Evolutionary conservation across 2,113 vertebrate species (phyloP).

Genomic region (Anarrhichthys ocellatus): DNA sequence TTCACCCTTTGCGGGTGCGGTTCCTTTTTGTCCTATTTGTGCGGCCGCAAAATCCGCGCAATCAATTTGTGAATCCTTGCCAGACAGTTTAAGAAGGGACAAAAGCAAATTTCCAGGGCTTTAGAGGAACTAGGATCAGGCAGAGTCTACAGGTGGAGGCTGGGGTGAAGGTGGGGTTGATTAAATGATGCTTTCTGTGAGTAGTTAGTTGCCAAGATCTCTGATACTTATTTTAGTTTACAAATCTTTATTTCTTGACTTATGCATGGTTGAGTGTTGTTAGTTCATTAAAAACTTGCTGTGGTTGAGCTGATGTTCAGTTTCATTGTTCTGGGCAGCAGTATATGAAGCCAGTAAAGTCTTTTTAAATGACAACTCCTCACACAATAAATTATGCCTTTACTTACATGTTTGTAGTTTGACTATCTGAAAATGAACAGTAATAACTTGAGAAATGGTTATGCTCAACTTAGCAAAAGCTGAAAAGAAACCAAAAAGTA

Average conservation of each 20-base stretch:
- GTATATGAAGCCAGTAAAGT: not conserved
- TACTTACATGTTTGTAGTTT: not conserved
- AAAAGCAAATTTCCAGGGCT: not conserved
- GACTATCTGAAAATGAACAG: not conserved
- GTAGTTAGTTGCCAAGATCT: not conserved
- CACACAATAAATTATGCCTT: not conserved
- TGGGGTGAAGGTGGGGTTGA: not conserved
- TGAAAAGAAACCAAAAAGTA: not conserved
- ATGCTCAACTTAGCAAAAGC: not conserved
- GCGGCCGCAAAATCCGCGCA: no score
- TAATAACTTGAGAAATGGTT: not conserved
- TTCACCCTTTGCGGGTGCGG: no score
- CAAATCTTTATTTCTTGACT: not conserved
- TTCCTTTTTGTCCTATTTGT: no score
- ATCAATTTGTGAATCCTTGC: no score
- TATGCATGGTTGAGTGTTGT: not conserved
- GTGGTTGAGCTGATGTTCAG: not conserved
- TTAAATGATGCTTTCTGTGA: not conserved
- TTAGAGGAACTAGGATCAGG: not conserved
- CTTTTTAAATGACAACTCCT: not conserved
- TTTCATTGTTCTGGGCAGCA: not conserved
- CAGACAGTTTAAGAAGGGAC: not conserved
- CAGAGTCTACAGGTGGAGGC: not conserved
- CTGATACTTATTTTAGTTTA: not conserved
- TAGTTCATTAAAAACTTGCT: not conserved